Evolutionary conservation across 2,888 invertebrate species (phyloP), one percentile per base, ranked within the genome.

Genomic region (Leucophenga maculata): DNA sequence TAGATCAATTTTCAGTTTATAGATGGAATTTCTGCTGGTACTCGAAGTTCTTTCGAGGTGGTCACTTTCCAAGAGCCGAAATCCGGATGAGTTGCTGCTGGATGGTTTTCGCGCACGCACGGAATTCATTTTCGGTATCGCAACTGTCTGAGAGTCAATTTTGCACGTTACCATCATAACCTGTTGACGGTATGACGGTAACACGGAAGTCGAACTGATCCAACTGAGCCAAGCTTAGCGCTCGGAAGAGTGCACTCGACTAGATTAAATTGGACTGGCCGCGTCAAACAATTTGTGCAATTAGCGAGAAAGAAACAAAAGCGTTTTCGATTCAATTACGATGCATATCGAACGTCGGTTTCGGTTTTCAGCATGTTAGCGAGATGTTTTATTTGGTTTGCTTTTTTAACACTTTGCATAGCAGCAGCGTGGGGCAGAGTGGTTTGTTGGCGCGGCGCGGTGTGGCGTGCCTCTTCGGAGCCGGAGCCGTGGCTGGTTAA

Each of bases 1-100:
- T 26, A 94, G 92, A 89, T 96, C 96, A 85, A 96, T 96, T 87
- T 94, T 93, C 83, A 94, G 93, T 88, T 95, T 95, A 89, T 94
- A 94, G 71, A 93, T 90, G 70, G 94, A 93, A 81, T 93, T 91
- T 69, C 88, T 85, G 76, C 89, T 89, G 74, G 88, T 83, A 78
- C 87, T 89, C 57, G 89, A 89, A 70, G 85, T 81, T 32, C 86
- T 85, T 73, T 89, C 89, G 78, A 87, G 82, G 74, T 88, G 88
- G 78, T 89, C 88, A 74, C 83, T 83, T 74, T 88, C 89, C 74
- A 89, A 79, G 69, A 89, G 85, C 71, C 89, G 87, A 76, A 88
- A 87, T 74, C 87, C 88, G 65, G 89, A 89, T 57, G 88, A 88
- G 73, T 85, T 85, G 72, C 86, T 87, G 67, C 77, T 78, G n/a